These are phyloP conservation scores for Macaria notata DNA, from an alignment of 2,888 invertebrate species.

Conservation along the genomic window DNA sequence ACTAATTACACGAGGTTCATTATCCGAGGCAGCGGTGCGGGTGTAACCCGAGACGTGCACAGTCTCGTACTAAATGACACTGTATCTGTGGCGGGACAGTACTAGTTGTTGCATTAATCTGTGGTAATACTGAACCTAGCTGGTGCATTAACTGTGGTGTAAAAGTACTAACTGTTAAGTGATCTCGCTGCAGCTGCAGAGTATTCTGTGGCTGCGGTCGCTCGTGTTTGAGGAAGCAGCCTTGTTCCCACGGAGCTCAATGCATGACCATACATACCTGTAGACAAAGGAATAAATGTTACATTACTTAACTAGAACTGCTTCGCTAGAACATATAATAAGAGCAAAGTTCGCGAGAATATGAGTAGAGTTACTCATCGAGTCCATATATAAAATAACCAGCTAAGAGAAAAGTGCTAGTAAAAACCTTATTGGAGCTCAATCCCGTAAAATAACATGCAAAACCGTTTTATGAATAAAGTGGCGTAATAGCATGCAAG, in stretches of 20 bases:
- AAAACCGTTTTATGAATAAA: slow-evolving; percentile 13
- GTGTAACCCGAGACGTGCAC: slow-evolving; percentile 16
- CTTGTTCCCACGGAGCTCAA: slow-evolving; percentile 45
- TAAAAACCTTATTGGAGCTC: background rate
- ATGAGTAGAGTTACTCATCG: too few relatives aligned
- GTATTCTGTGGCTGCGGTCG: slow-evolving; percentile 21
- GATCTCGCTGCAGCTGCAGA: background rate
- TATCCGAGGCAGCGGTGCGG: slow-evolving; percentile 20
- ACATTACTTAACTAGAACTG: background rate
- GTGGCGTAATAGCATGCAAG: slow-evolving; percentile 21
- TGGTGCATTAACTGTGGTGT: slow-evolving; percentile 1
- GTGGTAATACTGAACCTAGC: background rate
- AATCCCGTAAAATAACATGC: slow-evolving; percentile 9
- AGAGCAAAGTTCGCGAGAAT: background rate
- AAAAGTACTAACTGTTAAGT: slow-evolving; percentile 5
- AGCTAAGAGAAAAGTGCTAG: background rate
- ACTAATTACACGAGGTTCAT: slow-evolving; percentile 21
- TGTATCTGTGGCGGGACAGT: background rate
- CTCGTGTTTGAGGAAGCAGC: slow-evolving; percentile 46
- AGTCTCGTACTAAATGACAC: slow-evolving; percentile 12
- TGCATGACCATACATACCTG: slow-evolving; percentile 35
- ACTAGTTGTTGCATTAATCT: slow-evolving; percentile 1
- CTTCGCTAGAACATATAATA: background rate
- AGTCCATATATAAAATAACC: background rate
- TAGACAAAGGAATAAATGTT: slow-evolving; percentile 21